A percentile compares a stretch with the other conserved stretches of the same genome.
These are phyloP conservation scores for Pristionchus maxplancki DNA, from an alignment of 2,888 invertebrate genomes.

Conservation along the genomic window DNA sequence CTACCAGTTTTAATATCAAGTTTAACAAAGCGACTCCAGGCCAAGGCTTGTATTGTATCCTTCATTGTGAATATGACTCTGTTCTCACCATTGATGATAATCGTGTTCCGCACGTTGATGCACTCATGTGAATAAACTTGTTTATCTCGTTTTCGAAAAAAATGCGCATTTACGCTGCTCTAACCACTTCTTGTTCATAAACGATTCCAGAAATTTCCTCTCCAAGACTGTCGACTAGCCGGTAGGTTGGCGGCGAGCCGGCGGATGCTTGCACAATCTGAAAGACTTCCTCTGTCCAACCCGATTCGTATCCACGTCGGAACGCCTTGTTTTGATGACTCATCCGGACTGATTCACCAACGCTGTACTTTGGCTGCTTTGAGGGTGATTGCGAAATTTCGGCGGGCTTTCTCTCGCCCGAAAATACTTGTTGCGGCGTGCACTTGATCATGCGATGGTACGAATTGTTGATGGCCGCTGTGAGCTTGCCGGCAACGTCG, in stretches of 20 bases:
- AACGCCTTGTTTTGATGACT: no score
- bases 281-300: no score
- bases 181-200: background rate
- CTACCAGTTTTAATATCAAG: background rate
- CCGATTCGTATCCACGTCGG: no score
- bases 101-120: no score
- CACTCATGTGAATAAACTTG: no score
- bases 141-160: no score
- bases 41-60: background rate
- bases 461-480: background rate
- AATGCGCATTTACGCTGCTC: background rate
- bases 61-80: slow-evolving; percentile 4
- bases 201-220: background rate
- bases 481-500: background rate
- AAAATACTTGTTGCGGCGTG: background rate
- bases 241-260: background rate
- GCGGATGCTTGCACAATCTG: no score
- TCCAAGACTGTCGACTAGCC: background rate
- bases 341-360: background rate
- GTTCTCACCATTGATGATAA: no score
- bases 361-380: background rate
- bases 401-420: background rate
- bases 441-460: background rate
- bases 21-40: background rate
- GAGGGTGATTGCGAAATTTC: background rate